These are phyloP conservation scores for Neolamprologus sp. DNA, from an alignment of 2,113 vertebrate species.

Conservation along the genomic window DNA sequence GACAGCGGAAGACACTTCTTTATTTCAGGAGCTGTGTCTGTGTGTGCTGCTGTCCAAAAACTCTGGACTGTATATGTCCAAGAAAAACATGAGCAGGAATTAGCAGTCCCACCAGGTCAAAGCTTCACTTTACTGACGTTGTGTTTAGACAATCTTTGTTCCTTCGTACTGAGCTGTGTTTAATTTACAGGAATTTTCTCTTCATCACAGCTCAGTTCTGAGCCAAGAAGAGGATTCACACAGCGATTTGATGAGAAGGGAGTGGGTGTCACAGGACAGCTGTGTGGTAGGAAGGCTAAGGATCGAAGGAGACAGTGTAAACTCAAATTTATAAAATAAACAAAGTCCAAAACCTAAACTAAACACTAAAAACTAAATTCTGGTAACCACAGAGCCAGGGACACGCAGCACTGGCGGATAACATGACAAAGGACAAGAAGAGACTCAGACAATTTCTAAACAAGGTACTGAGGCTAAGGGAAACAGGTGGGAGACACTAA, in stretches of 20 bases:
- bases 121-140: slow-evolving; percentile 38
- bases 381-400: background rate
- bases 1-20: background rate
- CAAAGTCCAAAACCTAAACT: background rate
- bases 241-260: background rate
- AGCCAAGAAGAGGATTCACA: background rate
- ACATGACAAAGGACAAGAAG: background rate
- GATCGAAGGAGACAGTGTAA: background rate
- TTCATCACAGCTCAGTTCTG: slow-evolving; percentile 12
- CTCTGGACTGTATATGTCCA: background rate
- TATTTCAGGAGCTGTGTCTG: slow-evolving; percentile 10
- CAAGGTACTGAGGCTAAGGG: background rate
- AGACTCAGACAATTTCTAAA: background rate
- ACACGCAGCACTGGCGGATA: background rate
- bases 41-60: background rate
- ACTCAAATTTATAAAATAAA: background rate
- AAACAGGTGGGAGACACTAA: background rate
- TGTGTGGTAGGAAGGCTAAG: background rate
- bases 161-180: background rate
- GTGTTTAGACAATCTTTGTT: slow-evolving; percentile 46
- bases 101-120: background rate
- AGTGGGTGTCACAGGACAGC: background rate
- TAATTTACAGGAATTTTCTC: slow-evolving; percentile 25
- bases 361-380: background rate
- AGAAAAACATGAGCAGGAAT: slow-evolving; percentile 32